phyloP scores from a whole-genome alignment of 2,888 invertebrate genomes.

The Drosophila longiperda region DNA sequence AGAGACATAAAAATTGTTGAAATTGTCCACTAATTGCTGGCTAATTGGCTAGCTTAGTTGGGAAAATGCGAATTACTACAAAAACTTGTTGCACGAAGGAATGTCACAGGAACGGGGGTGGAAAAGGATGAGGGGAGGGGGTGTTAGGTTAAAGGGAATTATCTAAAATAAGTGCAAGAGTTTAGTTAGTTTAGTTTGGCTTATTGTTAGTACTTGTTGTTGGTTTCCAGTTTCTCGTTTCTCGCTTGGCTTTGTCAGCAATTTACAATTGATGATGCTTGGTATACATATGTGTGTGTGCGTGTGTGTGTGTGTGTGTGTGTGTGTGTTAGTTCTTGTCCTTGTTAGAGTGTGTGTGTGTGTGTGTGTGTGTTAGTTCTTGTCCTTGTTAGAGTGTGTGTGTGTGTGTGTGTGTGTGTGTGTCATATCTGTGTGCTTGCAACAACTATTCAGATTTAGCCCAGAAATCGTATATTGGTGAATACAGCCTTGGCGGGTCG shows the following conservation, averaged over 20 bases:
- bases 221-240: constrained; percentile 67
- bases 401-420: constrained; percentile 49
- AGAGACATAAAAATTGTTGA: constrained; percentile 30
- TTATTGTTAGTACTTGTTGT: constrained; percentile 74
- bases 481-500: constrained; percentile 87
- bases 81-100: constrained; percentile 20
- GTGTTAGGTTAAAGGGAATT: not conserved
- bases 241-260: constrained; percentile 71
- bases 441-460: constrained; percentile 79
- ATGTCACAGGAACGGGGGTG: not conserved
- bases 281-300: constrained; percentile 73
- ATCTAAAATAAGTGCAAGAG: not conserved
- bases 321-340: too few relatives aligned
- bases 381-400: constrained; percentile 1
- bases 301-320: constrained; percentile 14
- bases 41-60: constrained; percentile 41
- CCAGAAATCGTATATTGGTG: constrained; percentile 88
- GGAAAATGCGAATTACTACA: constrained; percentile 21
- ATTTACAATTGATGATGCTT: constrained; percentile 78
- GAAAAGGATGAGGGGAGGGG: not conserved
- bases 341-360: too few relatives aligned
- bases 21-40: constrained; percentile 17
- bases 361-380: constrained; percentile 46
- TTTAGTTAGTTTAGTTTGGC: constrained; percentile 22
- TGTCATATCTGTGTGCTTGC: constrained; percentile 2